Evolutionary conservation across 2,113 vertebrate genomes (phyloP).

Genomic region (Macquaria australasica): DNA sequence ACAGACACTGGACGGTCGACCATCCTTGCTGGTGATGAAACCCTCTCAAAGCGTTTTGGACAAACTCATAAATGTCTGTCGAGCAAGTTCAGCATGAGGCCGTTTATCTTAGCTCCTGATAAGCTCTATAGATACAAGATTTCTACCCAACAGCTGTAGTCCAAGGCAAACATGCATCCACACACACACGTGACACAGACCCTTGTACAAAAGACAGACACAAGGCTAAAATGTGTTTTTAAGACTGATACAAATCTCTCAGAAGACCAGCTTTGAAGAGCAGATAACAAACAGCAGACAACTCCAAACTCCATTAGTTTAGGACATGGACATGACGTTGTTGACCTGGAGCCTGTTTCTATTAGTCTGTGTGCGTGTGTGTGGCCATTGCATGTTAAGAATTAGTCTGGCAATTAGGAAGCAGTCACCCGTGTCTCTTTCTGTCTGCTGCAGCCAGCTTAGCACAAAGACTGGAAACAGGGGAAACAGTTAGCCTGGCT

Average conservation of each 20-base stretch:
- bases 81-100: not conserved
- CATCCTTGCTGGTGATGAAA: not conserved
- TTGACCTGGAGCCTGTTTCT: slow-evolving; percentile 22
- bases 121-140: not conserved
- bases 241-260: slow-evolving; percentile 44
- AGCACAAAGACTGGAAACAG: not conserved
- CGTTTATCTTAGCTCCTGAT: not conserved
- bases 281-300: slow-evolving; percentile 35
- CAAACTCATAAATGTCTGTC: not conserved
- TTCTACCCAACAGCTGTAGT: not conserved
- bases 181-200: not conserved
- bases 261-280: slow-evolving; percentile 11
- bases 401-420: not conserved
- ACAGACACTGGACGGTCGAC: not conserved
- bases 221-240: slow-evolving; percentile 14
- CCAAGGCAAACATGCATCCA: not conserved
- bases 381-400: not conserved
- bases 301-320: slow-evolving; percentile 33
- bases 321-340: slow-evolving; percentile 7
- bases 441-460: not conserved
- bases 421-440: not conserved
- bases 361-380: not conserved
- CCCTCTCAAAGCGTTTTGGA: not conserved
- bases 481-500: not conserved
- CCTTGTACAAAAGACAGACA: slow-evolving; percentile 37